A percentile compares a stretch with the other conserved stretches of the same genome.
Evolutionary conservation across 1,140 invertebrate genomes (phyloP).

Genomic region (Sycophila sp.): DNA sequence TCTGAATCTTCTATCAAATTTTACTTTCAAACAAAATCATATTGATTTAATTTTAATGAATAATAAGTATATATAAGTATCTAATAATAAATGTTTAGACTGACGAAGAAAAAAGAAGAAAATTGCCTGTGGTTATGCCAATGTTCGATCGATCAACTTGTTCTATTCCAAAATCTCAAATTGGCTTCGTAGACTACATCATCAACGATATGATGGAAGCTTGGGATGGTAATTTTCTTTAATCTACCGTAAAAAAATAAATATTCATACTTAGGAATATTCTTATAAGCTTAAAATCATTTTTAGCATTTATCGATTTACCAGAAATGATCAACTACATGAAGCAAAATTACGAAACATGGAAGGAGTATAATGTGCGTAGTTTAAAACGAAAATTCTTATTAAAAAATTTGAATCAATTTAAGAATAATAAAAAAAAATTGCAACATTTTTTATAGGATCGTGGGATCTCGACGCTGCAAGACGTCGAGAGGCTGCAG

Average conservation of each 20-base stretch:
- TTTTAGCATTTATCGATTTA: slow-evolving; percentile 90
- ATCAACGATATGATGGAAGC: slow-evolving; percentile 97
- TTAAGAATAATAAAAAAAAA: background rate
- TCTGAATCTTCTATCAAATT: background rate
- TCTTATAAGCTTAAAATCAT: slow-evolving; percentile 34
- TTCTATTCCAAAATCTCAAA: slow-evolving; percentile 96
- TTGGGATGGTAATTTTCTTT: slow-evolving; percentile 83
- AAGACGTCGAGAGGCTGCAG: slow-evolving; percentile 72
- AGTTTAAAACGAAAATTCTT: slow-evolving; percentile 5
- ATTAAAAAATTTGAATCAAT: slow-evolving; percentile 28
- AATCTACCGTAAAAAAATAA: too few species aligned
- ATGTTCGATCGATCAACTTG: slow-evolving; percentile 93
- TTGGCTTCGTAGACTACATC: slow-evolving; percentile 96
- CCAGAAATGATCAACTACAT: slow-evolving; percentile 88
- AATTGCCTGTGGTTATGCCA: slow-evolving; percentile 94
- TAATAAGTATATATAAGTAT: background rate
- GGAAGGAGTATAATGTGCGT: slow-evolving; percentile 77
- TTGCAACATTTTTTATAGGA: slow-evolving; percentile 67
- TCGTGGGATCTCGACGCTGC: slow-evolving; percentile 75
- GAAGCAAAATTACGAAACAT: slow-evolving; percentile 88
- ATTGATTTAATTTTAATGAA: background rate
- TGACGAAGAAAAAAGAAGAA: slow-evolving; percentile 88
- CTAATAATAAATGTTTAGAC: slow-evolving; percentile 70
- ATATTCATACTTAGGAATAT: slow-evolving; percentile 28
- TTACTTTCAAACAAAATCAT: background rate